Evolutionary conservation across 2,113 vertebrate genomes (phyloP), one percentile per base, ranked within the genome.

Genomic region (Macquaria ambigua): DNA sequence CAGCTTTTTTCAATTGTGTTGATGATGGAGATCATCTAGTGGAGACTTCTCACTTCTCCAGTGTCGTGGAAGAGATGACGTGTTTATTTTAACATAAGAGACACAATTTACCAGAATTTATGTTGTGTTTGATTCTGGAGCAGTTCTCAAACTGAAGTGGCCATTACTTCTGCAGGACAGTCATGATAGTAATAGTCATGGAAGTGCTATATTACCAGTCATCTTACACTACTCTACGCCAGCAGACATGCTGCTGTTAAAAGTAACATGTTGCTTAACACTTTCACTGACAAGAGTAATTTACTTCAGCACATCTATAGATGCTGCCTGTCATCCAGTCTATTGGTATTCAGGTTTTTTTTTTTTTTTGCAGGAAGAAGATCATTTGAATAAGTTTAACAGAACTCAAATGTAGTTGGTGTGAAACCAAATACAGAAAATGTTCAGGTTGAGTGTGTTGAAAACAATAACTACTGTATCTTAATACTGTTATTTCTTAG

Each of bases 131-230:
- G 80, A 76, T 80, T 84, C 68, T 50, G 59, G 48, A 58, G 86
- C 16, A 63, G 83, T 81, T 75, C 46, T 86, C 34, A 9, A 71
- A 79, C 77, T 89, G 81, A 90, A 92, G 92, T 91, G 90, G 90
- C 82, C 80, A 69, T 83, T 79, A 88, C 74, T 62, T 83, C n/a
- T 84, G 28, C 1, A 10, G 46, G 66, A 34, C 10, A 50, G 15
- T 74, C 0, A 37, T 37, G 4, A 37, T 37, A 31, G 28, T 31
- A 1, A 31, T 2, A 31, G 28, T 31, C 28, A 31, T 31, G 28
- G 21, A 3, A 11, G 37, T 9, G 10, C 5, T 50, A 14, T 6
- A 39, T 46, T 59, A 69, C 20, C 14, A 46, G 23, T 59, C 41
- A 23, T 62, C 52, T n/a, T 67, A 64, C 23, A 66, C 48, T 37